Evolutionary conservation across 2,797 vertebrate species (phyloP).

Genomic region (Pseudomugil gertrudae): DNA sequence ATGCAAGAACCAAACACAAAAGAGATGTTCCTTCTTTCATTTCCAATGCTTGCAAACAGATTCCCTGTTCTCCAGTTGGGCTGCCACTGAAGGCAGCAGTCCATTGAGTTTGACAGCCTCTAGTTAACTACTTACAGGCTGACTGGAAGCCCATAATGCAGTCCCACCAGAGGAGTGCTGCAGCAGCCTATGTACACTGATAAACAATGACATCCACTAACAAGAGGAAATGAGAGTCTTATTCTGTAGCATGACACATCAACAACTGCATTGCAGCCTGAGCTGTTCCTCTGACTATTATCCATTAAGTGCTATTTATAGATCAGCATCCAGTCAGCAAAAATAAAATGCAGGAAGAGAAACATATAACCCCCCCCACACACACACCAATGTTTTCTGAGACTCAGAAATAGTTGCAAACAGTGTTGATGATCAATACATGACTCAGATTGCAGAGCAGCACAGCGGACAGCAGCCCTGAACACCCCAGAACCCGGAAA

Average conservation of each 20-base stretch:
- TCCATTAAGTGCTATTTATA: conserved; percentile 56
- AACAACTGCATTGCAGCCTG: conserved; percentile 46
- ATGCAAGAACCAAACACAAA: neutral
- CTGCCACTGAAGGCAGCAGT: conserved; percentile 15
- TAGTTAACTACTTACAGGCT: conserved; percentile 32
- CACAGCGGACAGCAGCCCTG: conserved; percentile 39
- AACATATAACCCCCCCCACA: conserved; percentile 22
- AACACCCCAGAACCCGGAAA: conserved; percentile 44
- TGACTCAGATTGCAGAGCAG: conserved; percentile 60
- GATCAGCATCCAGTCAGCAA: conserved; percentile 61
- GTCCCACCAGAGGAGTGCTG: conserved; percentile 23
- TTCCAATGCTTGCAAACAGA: conserved; percentile 4
- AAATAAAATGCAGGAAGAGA: conserved; percentile 35
- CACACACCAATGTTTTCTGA: conserved; percentile 28
- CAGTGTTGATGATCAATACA: conserved; percentile 57
- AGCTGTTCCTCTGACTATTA: conserved; percentile 18
- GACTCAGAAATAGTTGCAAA: conserved; percentile 55
- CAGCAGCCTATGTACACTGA: conserved; percentile 15
- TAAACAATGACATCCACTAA: conserved; percentile 22
- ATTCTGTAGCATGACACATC: conserved; percentile 28
- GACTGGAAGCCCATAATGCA: conserved; percentile 25
- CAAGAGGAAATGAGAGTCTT: conserved; percentile 24
- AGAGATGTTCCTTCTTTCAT: conserved; percentile 8
- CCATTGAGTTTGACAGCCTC: conserved; percentile 20
- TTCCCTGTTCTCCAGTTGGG: conserved; percentile 7